A percentile compares a stretch with the other conserved stretches of the same genome.
Conservation (phyloP, 2,113 vertebrate species). For the Zapus hudsonius region DNA sequence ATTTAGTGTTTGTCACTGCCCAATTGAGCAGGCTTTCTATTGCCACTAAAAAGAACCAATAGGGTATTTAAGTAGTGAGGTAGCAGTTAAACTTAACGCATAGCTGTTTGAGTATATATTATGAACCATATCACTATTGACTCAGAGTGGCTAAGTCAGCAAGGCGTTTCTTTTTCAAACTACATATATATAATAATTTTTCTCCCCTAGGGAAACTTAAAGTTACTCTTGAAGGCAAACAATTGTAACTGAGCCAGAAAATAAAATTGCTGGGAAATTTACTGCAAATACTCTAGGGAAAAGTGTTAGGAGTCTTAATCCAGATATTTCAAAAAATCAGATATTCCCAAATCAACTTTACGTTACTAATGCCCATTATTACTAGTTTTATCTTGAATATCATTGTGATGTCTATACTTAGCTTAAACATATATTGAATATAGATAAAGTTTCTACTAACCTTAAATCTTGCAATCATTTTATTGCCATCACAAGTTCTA, state of each 20-base stretch:
- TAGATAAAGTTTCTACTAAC: slow-evolving; percentile 40
- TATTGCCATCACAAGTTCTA: slow-evolving; percentile 9
- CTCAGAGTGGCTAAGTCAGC: no score
- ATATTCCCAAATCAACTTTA: slow-evolving; percentile 29
- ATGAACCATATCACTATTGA: no score
- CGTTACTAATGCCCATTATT: not conserved
- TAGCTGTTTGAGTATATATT: no score
- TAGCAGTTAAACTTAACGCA: not conserved
- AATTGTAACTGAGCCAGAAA: slow-evolving; percentile 31
- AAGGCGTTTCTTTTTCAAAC: not conserved
- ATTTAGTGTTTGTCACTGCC: slow-evolving; percentile 18
- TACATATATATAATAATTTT: not conserved
- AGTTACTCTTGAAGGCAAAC: not conserved
- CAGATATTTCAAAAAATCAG: slow-evolving; percentile 26
- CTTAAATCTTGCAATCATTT: slow-evolving; percentile 21
- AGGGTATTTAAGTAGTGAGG: not conserved
- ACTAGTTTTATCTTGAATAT: slow-evolving; percentile 42
- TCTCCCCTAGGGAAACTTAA: slow-evolving; percentile 30
- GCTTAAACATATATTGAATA: slow-evolving; percentile 5
- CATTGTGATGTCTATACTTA: not conserved
- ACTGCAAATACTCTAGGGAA: slow-evolving; percentile 40
- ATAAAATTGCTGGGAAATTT: slow-evolving; percentile 40
- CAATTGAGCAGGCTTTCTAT: slow-evolving; percentile 9
- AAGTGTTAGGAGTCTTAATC: not conserved
- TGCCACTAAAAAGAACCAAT: slow-evolving; percentile 31